These are phyloP conservation scores for Picus viridis DNA, from an alignment of 2,797 vertebrate genomes.

Conservation along the genomic window DNA sequence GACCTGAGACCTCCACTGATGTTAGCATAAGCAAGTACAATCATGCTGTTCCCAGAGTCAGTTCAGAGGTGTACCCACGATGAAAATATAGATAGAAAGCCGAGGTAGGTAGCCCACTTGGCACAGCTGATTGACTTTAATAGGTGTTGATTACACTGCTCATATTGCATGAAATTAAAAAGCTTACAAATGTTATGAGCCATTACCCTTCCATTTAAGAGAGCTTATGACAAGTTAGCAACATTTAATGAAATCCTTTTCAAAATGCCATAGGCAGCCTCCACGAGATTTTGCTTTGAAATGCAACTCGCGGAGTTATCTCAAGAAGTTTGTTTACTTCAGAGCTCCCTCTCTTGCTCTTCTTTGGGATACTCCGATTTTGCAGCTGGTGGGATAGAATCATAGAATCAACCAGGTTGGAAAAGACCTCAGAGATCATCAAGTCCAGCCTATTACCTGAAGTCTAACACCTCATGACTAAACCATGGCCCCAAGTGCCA, in stretches of 20 bases:
- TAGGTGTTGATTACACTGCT: conserved; percentile 83
- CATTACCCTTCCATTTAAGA: conserved; percentile 84
- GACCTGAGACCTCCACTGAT: not conserved
- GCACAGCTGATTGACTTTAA: conserved; percentile 79
- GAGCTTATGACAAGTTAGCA: conserved; percentile 82
- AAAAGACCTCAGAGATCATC: no score
- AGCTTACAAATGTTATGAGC: conserved; percentile 84
- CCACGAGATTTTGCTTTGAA: conserved; percentile 65
- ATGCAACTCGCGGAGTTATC: conserved; percentile 39
- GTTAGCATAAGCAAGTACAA: conserved; percentile 31
- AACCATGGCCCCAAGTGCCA: no score
- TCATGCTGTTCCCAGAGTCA: not conserved
- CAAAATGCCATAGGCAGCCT: conserved; percentile 76
- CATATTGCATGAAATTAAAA: conserved; percentile 87
- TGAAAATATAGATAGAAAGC: conserved; percentile 72
- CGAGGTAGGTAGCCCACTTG: conserved; percentile 72
- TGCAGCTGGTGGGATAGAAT: not conserved
- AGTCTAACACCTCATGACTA: no score
- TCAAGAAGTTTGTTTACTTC: conserved; percentile 37
- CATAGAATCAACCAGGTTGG: no score
- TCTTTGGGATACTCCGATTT: not conserved
- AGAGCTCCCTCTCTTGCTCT: not conserved
- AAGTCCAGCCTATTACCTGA: no score
- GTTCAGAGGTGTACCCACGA: conserved; percentile 51
- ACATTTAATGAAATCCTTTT: conserved; percentile 82